Percentiles rank a stretch among this genome's conserved stretches.
phyloP scores from a whole-genome alignment of 1,140 invertebrate genomes.

The Mactra quadrangularis region DNA sequence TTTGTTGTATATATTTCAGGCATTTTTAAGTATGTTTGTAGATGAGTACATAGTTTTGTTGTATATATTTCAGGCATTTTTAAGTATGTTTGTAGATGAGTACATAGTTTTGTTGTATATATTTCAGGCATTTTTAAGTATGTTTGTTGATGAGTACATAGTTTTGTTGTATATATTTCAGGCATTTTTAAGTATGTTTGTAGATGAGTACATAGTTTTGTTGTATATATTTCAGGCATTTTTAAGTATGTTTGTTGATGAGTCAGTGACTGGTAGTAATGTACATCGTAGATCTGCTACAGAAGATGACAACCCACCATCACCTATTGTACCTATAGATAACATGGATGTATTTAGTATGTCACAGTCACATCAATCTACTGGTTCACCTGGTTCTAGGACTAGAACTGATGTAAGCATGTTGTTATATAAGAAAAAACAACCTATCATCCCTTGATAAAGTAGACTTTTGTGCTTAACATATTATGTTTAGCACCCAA shows the following conservation, averaged over 20 bases:
- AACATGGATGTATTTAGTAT: slow-evolving; percentile 81
- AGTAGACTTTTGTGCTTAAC: too few relatives aligned
- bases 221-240: slow-evolving; percentile 90
- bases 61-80: slow-evolving; percentile 90
- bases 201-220: too few relatives aligned
- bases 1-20: too few relatives aligned
- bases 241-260: slow-evolving; percentile 96
- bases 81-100: too few relatives aligned
- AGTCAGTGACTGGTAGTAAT: slow-evolving; percentile 89
- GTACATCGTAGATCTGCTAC: slow-evolving; percentile 91
- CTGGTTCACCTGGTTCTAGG: slow-evolving; percentile 87
- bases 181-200: slow-evolving; percentile 95
- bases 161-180: too few relatives aligned
- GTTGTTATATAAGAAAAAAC: too few relatives aligned
- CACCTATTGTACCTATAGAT: slow-evolving; percentile 91
- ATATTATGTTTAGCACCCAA: too few relatives aligned
- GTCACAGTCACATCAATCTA: slow-evolving; percentile 73
- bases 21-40: too few relatives aligned
- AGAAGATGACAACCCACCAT: slow-evolving; percentile 98
- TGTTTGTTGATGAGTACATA: too few relatives aligned
- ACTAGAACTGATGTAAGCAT: slow-evolving; percentile 52
- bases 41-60: too few relatives aligned
- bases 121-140: slow-evolving; percentile 92
- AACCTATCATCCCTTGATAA: too few relatives aligned
- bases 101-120: too few relatives aligned